phyloP scores from a whole-genome alignment of 2,797 vertebrate species.

The Euphonia xanthogaster region DNA sequence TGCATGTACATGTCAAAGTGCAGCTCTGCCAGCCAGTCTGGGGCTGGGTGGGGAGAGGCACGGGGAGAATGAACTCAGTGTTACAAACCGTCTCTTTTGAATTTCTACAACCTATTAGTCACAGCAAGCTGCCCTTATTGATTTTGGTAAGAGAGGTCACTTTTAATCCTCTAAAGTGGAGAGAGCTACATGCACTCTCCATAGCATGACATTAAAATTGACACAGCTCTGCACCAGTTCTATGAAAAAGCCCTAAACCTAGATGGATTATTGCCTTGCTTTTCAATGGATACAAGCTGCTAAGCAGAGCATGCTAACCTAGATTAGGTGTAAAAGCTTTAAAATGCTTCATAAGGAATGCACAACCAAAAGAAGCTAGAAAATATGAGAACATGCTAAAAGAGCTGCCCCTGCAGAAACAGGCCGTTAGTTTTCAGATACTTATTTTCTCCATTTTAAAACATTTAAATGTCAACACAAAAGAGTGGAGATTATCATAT shows the following conservation, averaged over 20 bases:
- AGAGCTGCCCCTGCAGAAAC: constrained; percentile 49
- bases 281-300: constrained; percentile 46
- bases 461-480: constrained; percentile 57
- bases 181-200: constrained; percentile 41
- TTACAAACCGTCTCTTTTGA: constrained; percentile 38
- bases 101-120: constrained; percentile 63
- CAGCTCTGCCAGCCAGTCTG: constrained; percentile 32
- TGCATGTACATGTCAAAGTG: constrained; percentile 50
- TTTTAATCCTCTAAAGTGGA: constrained; percentile 68
- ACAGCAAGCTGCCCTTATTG: constrained; percentile 67
- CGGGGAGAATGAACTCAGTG: constrained; percentile 22
- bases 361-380: constrained; percentile 36
- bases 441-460: constrained; percentile 59
- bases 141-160: constrained; percentile 64
- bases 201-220: constrained; percentile 60
- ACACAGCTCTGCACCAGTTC: constrained; percentile 39
- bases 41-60: neutral
- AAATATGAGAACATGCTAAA: constrained; percentile 47
- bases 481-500: constrained; percentile 72
- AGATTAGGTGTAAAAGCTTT: constrained; percentile 55
- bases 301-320: constrained; percentile 9
- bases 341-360: constrained; percentile 56
- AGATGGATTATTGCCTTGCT: constrained; percentile 48
- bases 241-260: constrained; percentile 48
- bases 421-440: constrained; percentile 43